These are phyloP conservation scores for Zaprionus gabonicus DNA, from an alignment of 1,140 invertebrate genomes.

Conservation along the genomic window DNA sequence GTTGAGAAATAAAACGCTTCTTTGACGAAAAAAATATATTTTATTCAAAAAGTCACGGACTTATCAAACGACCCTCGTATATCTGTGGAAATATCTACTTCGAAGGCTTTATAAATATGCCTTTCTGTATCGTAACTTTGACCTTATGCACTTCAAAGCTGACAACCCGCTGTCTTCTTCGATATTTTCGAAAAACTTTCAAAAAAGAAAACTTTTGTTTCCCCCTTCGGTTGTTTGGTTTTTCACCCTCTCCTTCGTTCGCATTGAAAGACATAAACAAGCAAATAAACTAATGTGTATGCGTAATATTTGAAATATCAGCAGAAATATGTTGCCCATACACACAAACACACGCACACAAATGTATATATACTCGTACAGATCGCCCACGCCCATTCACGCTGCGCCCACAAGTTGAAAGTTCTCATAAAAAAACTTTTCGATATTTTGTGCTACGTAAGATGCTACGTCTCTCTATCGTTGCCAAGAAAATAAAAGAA, in stretches of 20 bases:
- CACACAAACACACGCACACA: slow-evolving; percentile 7
- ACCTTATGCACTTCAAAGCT: slow-evolving; percentile 43
- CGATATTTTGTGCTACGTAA: slow-evolving; percentile 37
- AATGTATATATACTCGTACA: not conserved
- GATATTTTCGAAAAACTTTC: not conserved
- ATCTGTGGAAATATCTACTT: not conserved
- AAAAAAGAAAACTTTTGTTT: not conserved
- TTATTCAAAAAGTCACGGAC: too few relatives aligned
- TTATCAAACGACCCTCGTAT: too few relatives aligned
- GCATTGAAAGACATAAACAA: slow-evolving; percentile 59
- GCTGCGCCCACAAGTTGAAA: slow-evolving; percentile 73
- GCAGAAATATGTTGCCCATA: slow-evolving; percentile 39
- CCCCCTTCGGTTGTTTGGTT: slow-evolving; percentile 40
- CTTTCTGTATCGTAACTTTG: slow-evolving; percentile 39
- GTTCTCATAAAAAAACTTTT: slow-evolving; percentile 70
- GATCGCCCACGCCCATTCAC: slow-evolving; percentile 34
- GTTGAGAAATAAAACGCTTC: too few relatives aligned
- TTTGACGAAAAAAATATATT: too few relatives aligned
- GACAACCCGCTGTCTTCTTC: slow-evolving; percentile 27
- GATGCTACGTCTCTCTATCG: slow-evolving; percentile 15
- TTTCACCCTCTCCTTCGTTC: not conserved
- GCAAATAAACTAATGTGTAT: slow-evolving; percentile 70
- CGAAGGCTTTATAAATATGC: slow-evolving; percentile 23
- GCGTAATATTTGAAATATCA: slow-evolving; percentile 72
- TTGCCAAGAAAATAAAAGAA: slow-evolving; percentile 32